Evolutionary conservation across 1,140 invertebrate genomes (phyloP).

Genomic region (Scylla paramamosain): DNA sequence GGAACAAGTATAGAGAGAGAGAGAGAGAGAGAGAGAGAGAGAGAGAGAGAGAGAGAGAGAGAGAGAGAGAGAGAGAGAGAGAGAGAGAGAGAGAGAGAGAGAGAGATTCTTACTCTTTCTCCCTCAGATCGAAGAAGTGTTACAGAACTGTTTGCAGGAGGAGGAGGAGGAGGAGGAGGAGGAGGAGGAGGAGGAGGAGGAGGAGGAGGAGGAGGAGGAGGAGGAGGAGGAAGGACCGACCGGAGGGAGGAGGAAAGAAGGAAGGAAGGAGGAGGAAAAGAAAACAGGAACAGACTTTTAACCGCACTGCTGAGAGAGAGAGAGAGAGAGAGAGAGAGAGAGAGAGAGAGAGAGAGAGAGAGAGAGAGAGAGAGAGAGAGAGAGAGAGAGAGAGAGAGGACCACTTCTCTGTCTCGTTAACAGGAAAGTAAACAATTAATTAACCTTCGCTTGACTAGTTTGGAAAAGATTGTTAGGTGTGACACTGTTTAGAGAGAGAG

Average conservation of each 20-base stretch:
- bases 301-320: too few species aligned
- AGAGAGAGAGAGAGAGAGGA: too few species aligned
- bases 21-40: constrained; percentile 25
- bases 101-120: too few species aligned
- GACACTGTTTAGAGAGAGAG: background rate
- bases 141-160: background rate
- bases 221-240: background rate
- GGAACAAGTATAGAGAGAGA: background rate
- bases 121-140: background rate
- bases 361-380: too few species aligned
- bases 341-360: too few species aligned
- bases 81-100: constrained; percentile 24
- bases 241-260: background rate
- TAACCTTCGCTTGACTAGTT: too few species aligned
- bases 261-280: too few species aligned
- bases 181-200: background rate
- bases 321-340: too few species aligned
- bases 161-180: background rate
- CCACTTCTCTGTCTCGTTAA: too few species aligned
- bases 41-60: background rate
- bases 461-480: too few species aligned
- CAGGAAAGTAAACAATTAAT: too few species aligned
- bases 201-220: background rate
- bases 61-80: constrained; percentile 14
- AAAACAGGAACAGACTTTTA: background rate